Evolutionary conservation across 2,797 vertebrate genomes (phyloP).

Genomic region (Dendrocincla tyrannina): DNA sequence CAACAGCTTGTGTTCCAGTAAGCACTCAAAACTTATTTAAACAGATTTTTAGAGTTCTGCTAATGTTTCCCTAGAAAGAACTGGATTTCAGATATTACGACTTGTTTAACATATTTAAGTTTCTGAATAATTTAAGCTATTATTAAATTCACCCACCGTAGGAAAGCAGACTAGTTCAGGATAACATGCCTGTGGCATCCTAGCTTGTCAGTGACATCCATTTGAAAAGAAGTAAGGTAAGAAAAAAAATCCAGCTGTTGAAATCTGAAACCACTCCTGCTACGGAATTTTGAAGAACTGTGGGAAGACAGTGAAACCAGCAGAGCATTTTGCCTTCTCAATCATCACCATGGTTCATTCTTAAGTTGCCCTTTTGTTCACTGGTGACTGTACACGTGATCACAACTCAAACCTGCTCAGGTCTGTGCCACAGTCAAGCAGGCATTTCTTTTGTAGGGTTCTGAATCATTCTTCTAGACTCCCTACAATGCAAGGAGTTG

Average conservation of each 20-base stretch:
- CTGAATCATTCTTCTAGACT: not conserved
- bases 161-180: not conserved
- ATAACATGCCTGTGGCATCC: not conserved
- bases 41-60: not conserved
- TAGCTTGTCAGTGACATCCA: not conserved
- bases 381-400: not conserved
- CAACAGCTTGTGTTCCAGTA: not conserved
- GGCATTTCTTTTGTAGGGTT: not conserved
- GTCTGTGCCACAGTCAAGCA: not conserved
- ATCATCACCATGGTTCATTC: not conserved
- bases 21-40: not conserved
- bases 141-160: not conserved
- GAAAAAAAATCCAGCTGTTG: not conserved
- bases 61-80: not conserved
- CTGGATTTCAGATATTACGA: not conserved
- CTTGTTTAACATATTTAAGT: not conserved
- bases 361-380: not conserved
- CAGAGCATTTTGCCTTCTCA: not conserved
- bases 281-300: not conserved
- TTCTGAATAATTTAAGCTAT: not conserved
- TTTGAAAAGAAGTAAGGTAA: not conserved
- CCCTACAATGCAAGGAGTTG: not conserved
- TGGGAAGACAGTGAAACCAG: not conserved
- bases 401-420: not conserved
- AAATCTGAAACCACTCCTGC: not conserved